Conservation (phyloP, 2,888 invertebrate species). For the Morpho helenor region DNA sequence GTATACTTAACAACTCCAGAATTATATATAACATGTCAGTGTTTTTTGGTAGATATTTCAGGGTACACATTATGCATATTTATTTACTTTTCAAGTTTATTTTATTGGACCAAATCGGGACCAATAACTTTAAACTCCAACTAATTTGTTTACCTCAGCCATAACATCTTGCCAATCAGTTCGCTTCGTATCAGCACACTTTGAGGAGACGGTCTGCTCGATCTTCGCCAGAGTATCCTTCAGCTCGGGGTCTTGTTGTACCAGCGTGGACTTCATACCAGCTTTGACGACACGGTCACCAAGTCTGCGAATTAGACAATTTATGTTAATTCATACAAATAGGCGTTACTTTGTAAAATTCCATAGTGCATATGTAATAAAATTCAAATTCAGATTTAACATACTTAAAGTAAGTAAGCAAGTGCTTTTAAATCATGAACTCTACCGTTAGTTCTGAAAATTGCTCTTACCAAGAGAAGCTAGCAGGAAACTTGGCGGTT, state of each 20-base stretch:
- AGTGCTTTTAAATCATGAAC: no score
- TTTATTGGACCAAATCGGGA: neutral
- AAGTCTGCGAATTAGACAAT: constrained; percentile 71
- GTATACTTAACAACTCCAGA: no score
- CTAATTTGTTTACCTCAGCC: constrained; percentile 37
- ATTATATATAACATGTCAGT: no score
- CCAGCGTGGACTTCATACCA: constrained; percentile 83
- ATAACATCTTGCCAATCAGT: constrained; percentile 89
- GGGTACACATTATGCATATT: no score
- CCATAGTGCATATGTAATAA: neutral
- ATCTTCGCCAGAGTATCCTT: constrained; percentile 85
- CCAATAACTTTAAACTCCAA: neutral
- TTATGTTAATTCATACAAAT: neutral
- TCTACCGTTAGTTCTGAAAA: no score
- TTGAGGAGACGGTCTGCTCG: constrained; percentile 77
- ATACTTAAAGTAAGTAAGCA: no score
- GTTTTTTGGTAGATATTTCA: no score
- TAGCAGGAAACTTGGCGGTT: no score
- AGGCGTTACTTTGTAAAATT: neutral
- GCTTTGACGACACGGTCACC: constrained; percentile 96
- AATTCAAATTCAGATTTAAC: no score
- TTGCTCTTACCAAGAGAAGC: no score
- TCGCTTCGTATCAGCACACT: constrained; percentile 82
- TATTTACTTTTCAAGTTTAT: no score
- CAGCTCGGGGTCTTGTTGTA: constrained; percentile 89